These are phyloP conservation scores for Sylvilagus floridanus DNA, from an alignment of 2,797 vertebrate species.

Conservation along the genomic window DNA sequence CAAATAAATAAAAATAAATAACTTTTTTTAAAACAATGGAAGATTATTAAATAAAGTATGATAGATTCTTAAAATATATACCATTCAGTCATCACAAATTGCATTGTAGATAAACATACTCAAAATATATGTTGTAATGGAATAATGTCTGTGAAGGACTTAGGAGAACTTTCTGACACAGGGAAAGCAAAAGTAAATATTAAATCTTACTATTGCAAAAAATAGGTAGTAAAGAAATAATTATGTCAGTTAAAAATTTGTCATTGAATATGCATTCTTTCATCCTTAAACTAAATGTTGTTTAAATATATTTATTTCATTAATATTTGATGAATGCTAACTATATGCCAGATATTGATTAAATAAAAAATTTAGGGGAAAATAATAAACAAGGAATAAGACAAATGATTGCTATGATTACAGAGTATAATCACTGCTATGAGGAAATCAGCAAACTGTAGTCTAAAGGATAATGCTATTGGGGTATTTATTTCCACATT, in stretches of 20 bases:
- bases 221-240: background rate
- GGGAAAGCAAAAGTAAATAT: background rate
- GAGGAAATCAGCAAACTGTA: background rate
- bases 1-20: too few species aligned
- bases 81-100: background rate
- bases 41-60: constrained; percentile 46
- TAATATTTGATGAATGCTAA: background rate
- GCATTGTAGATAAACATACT: background rate
- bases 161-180: constrained; percentile 1
- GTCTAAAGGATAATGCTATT: background rate
- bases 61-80: background rate
- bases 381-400: background rate
- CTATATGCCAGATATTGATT: background rate
- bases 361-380: background rate
- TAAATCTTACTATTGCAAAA: background rate
- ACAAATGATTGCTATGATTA: background rate
- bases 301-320: constrained; percentile 17
- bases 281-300: background rate
- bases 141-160: background rate
- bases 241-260: constrained; percentile 1
- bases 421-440: background rate
- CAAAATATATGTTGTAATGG: constrained; percentile 13
- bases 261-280: background rate
- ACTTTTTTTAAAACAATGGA: too few species aligned
- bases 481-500: background rate